Evolutionary conservation across 2,113 vertebrate genomes (phyloP), one percentile per base, ranked within the genome.

Genomic region (Labeo rohita): DNA sequence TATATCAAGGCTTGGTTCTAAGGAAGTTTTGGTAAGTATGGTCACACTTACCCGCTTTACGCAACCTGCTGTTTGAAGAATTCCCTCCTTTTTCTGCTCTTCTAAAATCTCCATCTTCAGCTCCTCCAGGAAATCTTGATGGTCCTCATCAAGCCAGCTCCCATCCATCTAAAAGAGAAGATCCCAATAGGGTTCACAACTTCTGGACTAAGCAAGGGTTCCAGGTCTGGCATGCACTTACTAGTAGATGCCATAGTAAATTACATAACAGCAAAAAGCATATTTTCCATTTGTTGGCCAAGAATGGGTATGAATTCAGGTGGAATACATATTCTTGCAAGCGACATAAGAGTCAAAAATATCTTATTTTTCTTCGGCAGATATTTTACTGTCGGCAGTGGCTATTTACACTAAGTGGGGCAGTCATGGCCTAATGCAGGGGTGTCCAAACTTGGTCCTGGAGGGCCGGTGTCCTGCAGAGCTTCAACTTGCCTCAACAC

Each of bases 141-240:
- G 97, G 94, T 98, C 97, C 89, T 98, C 98, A 93, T 98, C 97
- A 89, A 99, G 93, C 98, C 98, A 99, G 83, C 92, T 95, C 89
- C 98, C 98, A 87, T 98, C 97, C 92, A 98, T 92, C 98, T 99
- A 93, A 75, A 90, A 92, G 86, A 59, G 73, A 91, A 76, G 91
- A 88, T 21, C 39, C 39, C 49, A 12, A 54, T 2, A 50, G 16
- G 36, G 16, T 61, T 73, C 11, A 80, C 68, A 43, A 72, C 39
- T 45, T 72, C 16, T 72, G 68, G 68, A 18, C 18, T 4, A 70
- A 43, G 5, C 16, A 70, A 61, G 21, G 8, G 21, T 8, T 21
- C 18, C 21, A 59, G 18, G 54, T 39, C 36, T 68, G 66, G 65
- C 4, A 8, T 36, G 12, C 28, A 36, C 18, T 16, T 2, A 12